phyloP scores from a whole-genome alignment of 2,888 invertebrate species.

The Scaptomyza caliginosa region DNA sequence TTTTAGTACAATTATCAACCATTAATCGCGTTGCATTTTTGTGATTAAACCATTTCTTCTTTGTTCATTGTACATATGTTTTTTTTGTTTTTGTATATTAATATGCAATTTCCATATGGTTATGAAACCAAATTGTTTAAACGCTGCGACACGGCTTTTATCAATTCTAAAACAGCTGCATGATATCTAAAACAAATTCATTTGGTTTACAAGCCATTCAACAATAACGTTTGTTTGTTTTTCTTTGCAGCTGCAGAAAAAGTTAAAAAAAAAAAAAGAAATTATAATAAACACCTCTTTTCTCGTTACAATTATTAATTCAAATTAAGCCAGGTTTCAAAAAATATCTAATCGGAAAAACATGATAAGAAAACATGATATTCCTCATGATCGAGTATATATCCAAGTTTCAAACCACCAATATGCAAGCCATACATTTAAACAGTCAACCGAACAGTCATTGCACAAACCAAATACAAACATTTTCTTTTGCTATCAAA shows the following conservation, averaged over 20 bases:
- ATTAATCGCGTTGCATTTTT: not conserved
- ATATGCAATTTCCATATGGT: not conserved
- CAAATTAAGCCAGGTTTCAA: too few relatives aligned
- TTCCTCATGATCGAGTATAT: not conserved
- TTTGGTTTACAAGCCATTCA: not conserved
- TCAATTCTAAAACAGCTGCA: slow-evolving; percentile 28
- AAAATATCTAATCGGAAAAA: too few relatives aligned
- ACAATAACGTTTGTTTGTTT: not conserved
- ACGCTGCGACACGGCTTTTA: not conserved
- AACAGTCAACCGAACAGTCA: not conserved
- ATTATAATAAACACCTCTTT: too few relatives aligned
- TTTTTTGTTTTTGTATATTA: too few relatives aligned
- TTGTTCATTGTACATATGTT: not conserved
- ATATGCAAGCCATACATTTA: not conserved
- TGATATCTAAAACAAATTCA: not conserved
- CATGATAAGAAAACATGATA: too few relatives aligned
- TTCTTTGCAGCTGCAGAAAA: not conserved
- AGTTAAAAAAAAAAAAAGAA: too few relatives aligned
- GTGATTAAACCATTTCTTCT: not conserved
- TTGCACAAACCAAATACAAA: not conserved
- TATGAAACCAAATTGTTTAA: not conserved
- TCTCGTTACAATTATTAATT: too few relatives aligned
- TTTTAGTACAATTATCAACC: not conserved
- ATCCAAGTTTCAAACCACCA: not conserved
- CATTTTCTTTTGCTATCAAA: not conserved